A percentile compares a stretch with the other conserved stretches of the same genome.
Conservation (phyloP, 2,888 invertebrate species). For the Protodeltote pygarga region DNA sequence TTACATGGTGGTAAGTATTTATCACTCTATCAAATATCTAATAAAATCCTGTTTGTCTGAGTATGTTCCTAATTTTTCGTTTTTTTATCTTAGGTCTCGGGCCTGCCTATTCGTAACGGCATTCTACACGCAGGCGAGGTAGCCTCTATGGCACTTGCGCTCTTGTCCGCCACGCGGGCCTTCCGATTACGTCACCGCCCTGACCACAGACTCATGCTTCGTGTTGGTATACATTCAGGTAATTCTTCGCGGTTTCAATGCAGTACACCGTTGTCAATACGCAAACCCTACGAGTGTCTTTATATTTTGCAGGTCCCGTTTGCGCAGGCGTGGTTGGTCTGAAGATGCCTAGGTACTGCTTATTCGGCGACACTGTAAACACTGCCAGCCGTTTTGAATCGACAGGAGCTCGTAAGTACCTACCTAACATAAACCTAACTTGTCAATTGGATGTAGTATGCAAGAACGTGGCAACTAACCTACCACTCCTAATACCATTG, state of each 20-base stretch:
- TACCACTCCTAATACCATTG: no score
- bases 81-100: constrained; percentile 88
- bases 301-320: constrained; percentile 89
- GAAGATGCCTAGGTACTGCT: constrained; percentile 97
- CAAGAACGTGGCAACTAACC: no score
- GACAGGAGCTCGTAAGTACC: constrained; percentile 90
- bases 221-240: constrained; percentile 97
- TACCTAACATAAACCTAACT: neutral
- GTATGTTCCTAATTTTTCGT: neutral
- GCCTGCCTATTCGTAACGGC: constrained; percentile 95
- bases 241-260: no score
- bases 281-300: neutral
- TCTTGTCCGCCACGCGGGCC: constrained; percentile 93
- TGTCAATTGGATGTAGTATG: no score
- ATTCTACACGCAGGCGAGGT: constrained; percentile 97
- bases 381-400: constrained; percentile 96
- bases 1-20: constrained; percentile 93
- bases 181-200: constrained; percentile 96
- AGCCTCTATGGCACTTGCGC: constrained; percentile 96
- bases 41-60: no score
- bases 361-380: constrained; percentile 97
- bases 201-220: constrained; percentile 92
- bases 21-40: neutral
- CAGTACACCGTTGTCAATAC: no score
- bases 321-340: constrained; percentile 97